Base-by-base conservation (phyloP, 2,888 invertebrate genomes). In the Dioctria linearis region DNA sequence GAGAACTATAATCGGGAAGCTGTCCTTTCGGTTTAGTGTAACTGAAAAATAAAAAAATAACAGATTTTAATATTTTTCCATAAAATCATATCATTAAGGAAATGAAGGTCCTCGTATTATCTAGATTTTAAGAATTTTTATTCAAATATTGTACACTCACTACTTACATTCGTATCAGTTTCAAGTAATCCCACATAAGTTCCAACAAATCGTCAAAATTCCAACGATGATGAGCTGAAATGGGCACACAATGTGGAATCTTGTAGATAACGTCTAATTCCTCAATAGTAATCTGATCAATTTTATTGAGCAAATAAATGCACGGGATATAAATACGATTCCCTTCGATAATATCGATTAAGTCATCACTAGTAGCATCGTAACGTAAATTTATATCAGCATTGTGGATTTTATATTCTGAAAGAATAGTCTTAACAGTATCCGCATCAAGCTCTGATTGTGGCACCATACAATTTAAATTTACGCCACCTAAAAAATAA, bases 11-110 rank as follows among this genome's bases (percentile, higher is more conserved):
- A 89, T 99, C 99, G 0, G 99, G 99, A 76, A 99, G 90, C 89
- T 99, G 99, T 9, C 99, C 99, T 89, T 99, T 99, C 0, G 99
- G 99, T 90, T 99, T 99, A 0, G 99, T 99, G 88, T 99, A 99
- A 88, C 95, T 95, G 85, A 78, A 88, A 80, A 59, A 39, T 49
- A 40, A 49, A 71, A 37, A 46, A 3, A n/a, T n/a, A n/a, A n/a
- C n/a, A n/a, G n/a, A n/a, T n/a, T n/a, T n/a, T n/a, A n/a, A 11
- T 6, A 25, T 25, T 25, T 25, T 25, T 25, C 25, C 25, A 40
- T 40, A 49, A 43, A 73, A 81, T 59, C 4, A 42, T 11, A 79
- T 11, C n/a, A 49, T n/a, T 37, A 25, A 25, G 25, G 25, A 25
- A 25, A 25, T 25, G 25, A 25, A 25, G 25, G 25, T 25, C 25